These are phyloP conservation scores for Aurelia sp. DNA, from an alignment of 30 jellyfish, hydroid and myxozoan species.

Conservation along the genomic window DNA sequence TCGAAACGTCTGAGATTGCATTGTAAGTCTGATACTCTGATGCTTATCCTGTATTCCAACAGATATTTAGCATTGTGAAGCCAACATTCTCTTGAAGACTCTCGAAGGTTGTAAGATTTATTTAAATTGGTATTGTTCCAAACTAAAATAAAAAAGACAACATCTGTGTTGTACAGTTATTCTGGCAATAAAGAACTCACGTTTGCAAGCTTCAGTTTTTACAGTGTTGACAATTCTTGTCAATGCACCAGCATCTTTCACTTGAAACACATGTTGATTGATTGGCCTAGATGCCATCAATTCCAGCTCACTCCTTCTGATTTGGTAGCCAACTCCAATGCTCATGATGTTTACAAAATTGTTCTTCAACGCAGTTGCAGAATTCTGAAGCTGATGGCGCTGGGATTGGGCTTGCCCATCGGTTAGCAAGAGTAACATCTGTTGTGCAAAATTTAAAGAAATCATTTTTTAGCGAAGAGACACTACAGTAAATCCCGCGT, in stretches of 20 bases:
- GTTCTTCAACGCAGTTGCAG: constrained; percentile 63
- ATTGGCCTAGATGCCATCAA: constrained; percentile 75
- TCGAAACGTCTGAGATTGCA: too few species aligned
- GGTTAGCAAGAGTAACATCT: constrained; percentile 75
- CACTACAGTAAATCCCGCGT: too few species aligned
- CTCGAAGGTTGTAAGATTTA: too few species aligned
- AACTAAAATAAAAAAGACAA: too few species aligned
- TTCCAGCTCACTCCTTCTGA: constrained; percentile 61
- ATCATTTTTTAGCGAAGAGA: too few species aligned
- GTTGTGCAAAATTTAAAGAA: not conserved
- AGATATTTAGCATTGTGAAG: too few species aligned
- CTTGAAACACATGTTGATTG: constrained; percentile 66
- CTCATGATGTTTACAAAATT: constrained; percentile 73
- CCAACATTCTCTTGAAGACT: too few species aligned
- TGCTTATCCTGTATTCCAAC: too few species aligned
- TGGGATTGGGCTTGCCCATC: constrained; percentile 75
- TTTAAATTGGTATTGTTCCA: too few species aligned
- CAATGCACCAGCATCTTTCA: constrained; percentile 61
- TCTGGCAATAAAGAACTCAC: constrained; percentile 29
- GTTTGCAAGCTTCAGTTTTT: constrained; percentile 74
- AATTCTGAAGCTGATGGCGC: constrained; percentile 27
- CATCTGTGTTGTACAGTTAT: too few species aligned
- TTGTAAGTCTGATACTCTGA: too few species aligned
- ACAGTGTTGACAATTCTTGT: constrained; percentile 46
- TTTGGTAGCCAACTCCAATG: constrained; percentile 65